These are phyloP conservation scores for Dicrurus megarhynchus DNA, from an alignment of 2,113 vertebrate genomes.

Conservation along the genomic window DNA sequence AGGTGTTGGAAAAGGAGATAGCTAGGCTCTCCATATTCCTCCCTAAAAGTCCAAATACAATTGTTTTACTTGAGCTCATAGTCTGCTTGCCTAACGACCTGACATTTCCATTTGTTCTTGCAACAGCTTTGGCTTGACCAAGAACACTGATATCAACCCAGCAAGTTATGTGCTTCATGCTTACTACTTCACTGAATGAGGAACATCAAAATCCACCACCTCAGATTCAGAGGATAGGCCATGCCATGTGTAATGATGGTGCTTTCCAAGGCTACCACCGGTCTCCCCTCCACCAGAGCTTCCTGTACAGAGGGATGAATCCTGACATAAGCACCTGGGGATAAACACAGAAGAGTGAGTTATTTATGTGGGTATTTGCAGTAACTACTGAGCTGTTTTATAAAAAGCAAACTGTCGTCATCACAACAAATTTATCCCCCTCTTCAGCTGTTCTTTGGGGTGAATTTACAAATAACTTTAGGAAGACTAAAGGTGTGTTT, in stretches of 20 bases:
- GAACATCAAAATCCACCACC: slow-evolving; percentile 64
- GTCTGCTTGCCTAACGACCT: not conserved
- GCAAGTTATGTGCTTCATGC: not conserved
- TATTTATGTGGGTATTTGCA: not conserved
- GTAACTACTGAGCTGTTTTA: not conserved
- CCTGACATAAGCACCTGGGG: slow-evolving; percentile 73
- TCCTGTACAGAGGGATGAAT: slow-evolving; percentile 79
- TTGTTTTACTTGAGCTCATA: not conserved
- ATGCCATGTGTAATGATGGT: slow-evolving; percentile 91
- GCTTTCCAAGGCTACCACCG: slow-evolving; percentile 88
- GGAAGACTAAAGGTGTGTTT: not conserved
- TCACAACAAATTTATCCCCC: not conserved
- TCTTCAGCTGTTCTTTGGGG: not conserved
- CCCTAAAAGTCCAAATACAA: not conserved
- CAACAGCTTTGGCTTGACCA: not conserved
- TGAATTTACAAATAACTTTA: not conserved
- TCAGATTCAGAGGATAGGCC: slow-evolving; percentile 87
- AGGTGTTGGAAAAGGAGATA: not conserved
- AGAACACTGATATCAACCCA: not conserved
- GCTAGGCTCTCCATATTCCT: not conserved
- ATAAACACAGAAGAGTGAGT: not conserved
- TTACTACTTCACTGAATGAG: not conserved
- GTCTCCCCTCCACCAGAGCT: slow-evolving; percentile 77
- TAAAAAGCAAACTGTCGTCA: not conserved
- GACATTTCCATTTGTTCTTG: not conserved